Evolutionary conservation across 2,888 invertebrate genomes (phyloP).

Genomic region (Pyrrhosoma nymphula): DNA sequence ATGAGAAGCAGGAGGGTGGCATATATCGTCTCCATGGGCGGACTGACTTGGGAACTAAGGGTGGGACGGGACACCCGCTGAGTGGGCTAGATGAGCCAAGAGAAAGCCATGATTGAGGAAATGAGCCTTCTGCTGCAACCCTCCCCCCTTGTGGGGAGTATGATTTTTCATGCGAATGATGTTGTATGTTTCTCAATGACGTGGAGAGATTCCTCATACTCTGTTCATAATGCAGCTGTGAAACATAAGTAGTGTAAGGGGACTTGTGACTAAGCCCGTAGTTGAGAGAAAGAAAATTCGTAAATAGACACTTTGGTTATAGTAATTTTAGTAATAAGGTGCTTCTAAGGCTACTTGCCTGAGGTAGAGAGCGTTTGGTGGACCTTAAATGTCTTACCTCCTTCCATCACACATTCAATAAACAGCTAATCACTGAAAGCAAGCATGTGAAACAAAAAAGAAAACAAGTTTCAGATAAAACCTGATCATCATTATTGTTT

Average conservation of each 20-base stretch:
- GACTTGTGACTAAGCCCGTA: too few relatives aligned
- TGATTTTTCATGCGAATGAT: conserved; percentile 57
- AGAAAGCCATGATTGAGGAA: not conserved
- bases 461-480: too few relatives aligned
- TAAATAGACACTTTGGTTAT: too few relatives aligned
- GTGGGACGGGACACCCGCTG: conserved; percentile 52
- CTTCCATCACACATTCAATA: too few relatives aligned
- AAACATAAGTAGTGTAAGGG: not conserved
- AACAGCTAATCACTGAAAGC: too few relatives aligned
- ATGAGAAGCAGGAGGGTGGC: conserved; percentile 29
- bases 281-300: too few relatives aligned
- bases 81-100: not conserved
- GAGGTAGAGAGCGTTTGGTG: too few relatives aligned
- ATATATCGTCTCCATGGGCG: conserved; percentile 44
- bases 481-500: too few relatives aligned
- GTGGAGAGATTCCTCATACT: not conserved
- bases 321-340: too few relatives aligned
- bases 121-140: conserved; percentile 11
- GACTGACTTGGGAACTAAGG: not conserved
- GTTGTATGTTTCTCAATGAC: not conserved
- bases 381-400: too few relatives aligned
- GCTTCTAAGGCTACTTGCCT: too few relatives aligned
- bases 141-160: not conserved
- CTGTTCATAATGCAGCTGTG: not conserved
- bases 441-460: too few relatives aligned